Conservation (phyloP, 2,888 invertebrate species). For the Cybosia mesomella region DNA sequence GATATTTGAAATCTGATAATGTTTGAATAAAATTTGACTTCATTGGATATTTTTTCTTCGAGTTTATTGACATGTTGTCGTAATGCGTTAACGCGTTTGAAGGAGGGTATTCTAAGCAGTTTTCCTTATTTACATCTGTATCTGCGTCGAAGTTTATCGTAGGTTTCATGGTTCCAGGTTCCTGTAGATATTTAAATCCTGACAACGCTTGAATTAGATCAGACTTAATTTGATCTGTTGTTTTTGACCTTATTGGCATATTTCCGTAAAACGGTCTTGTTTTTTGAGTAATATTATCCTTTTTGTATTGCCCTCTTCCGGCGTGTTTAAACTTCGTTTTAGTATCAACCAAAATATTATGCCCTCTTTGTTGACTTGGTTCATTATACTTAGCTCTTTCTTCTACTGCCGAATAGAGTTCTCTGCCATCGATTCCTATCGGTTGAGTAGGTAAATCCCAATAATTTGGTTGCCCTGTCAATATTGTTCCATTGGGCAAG, state of each 20-base stretch:
- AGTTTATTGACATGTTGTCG: neutral
- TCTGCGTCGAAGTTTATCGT: neutral
- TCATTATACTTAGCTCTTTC: neutral
- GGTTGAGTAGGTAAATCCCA: neutral
- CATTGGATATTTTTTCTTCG: neutral
- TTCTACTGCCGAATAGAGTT: neutral
- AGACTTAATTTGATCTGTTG: conserved; percentile 12
- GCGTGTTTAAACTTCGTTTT: neutral
- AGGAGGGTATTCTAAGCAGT: neutral
- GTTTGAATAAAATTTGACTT: neutral
- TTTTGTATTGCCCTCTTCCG: neutral
- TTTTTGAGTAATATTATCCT: neutral
- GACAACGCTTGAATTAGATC: conserved; percentile 12
- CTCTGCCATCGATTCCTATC: neutral
- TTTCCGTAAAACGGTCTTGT: neutral
- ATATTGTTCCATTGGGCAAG: neutral
- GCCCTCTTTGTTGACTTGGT: neutral
- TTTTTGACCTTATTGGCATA: neutral
- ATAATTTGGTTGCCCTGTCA: too few relatives aligned
- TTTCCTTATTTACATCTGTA: neutral
- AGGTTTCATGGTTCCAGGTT: neutral
- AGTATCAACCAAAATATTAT: neutral
- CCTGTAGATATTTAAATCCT: conserved; percentile 8
- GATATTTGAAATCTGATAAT: neutral
- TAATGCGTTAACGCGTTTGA: neutral